Evolutionary conservation across 2,888 invertebrate genomes (phyloP), one percentile per base, ranked within the genome.

Genomic region (Margaritifera margaritifera): DNA sequence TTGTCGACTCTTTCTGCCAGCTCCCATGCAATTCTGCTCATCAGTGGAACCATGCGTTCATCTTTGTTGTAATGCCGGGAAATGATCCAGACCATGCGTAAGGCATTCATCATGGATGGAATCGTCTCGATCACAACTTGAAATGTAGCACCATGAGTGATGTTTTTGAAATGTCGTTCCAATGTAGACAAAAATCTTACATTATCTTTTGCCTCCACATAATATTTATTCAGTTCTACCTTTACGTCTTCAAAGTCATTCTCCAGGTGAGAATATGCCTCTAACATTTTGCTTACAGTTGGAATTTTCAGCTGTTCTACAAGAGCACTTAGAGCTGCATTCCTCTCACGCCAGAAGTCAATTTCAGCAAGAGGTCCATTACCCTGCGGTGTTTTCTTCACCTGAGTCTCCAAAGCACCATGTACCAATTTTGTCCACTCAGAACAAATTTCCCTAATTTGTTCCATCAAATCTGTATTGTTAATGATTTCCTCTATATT

Each of bases 81-180:
- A 66, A 97, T 92, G 63, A 96, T 94, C 97, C 97, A 97, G 85
- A 97, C 94, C 92, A 97, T 94, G 80, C 95, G 93, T 55, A 97
- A 89, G 2, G 95, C 95, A 75, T 95, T 94, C 91, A 96, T 94
- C 74, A 97, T 90, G 68, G 94, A 92, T 0, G 95, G 94, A 42
- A 97, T 92, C 6, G 93, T 92, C 56, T 94, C 93, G 19, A 92
- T 92, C 25, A 96, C 93, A 87, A 93, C 92, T 75, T 93, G 91
- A 71, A 96, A 94, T 42, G 94, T 93, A 0, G 93, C 92, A 52
- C 93, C 92, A 70, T 93, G 93, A 74, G 93, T 93, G 71, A 95
- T 92, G 72, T 94, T 92, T 94, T 93, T 93, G 82, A 95, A 94
- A 86, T 95, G 93, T 53, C 95, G 91, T 84, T 94, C 92, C 61